Percentiles rank a stretch among this genome's conserved stretches.
Evolutionary conservation across 2,113 vertebrate genomes (phyloP).

Genomic region (Pavo muticus): DNA sequence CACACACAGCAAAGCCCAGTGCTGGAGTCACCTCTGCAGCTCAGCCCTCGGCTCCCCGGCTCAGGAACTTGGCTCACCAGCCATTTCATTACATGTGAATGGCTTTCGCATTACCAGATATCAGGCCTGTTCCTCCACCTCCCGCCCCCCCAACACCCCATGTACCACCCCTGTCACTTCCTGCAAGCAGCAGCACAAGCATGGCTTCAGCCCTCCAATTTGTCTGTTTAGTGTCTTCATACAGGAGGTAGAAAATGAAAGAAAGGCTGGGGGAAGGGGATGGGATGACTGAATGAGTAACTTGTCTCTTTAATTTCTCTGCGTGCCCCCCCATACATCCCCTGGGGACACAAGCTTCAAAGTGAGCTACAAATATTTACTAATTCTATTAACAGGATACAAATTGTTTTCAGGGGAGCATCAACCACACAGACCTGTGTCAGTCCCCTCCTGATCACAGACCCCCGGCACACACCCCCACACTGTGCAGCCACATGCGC

Average conservation of each 20-base stretch:
- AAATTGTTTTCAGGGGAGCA: constrained; percentile 76
- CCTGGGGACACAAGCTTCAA: constrained; percentile 73
- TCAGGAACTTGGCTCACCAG: constrained; percentile 46
- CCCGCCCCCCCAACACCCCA: neutral
- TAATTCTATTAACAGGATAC: constrained; percentile 83
- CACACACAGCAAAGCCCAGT: fast-evolving
- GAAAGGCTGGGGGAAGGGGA: constrained; percentile 59
- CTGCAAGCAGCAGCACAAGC: constrained; percentile 63
- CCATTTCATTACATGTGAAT: constrained; percentile 44
- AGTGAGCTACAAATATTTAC: constrained; percentile 83
- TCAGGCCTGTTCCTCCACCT: neutral
- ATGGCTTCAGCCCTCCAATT: constrained; percentile 61
- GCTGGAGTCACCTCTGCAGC: neutral
- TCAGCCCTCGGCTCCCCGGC: neutral
- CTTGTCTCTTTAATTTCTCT: constrained; percentile 68
- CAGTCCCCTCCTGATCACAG: neutral
- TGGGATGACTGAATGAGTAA: constrained; percentile 60
- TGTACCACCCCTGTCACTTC: constrained; percentile 63
- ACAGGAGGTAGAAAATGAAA: constrained; percentile 64
- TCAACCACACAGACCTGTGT: constrained; percentile 13
- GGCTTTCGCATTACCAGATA: constrained; percentile 67
- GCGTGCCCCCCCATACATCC: constrained; percentile 19
- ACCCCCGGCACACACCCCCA: neutral
- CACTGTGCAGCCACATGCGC: neutral
- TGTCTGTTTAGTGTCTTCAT: constrained; percentile 82